phyloP scores from a whole-genome alignment of 2,113 vertebrate genomes.

The Rhipidura dahli region DNA sequence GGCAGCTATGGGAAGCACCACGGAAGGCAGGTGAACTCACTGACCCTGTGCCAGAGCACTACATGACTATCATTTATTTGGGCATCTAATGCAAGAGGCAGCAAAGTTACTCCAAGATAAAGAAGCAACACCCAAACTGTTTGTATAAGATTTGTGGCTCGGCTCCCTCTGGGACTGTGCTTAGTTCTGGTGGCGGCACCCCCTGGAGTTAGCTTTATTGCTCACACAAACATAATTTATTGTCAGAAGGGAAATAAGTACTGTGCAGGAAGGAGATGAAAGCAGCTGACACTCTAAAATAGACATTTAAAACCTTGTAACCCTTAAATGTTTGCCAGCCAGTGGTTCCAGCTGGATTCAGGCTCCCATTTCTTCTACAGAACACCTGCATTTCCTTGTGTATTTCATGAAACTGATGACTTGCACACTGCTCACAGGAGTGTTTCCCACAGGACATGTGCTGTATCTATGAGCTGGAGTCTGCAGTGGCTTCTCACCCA shows the following conservation, averaged over 20 bases:
- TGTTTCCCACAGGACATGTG: background rate
- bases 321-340: background rate
- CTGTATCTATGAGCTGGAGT: background rate
- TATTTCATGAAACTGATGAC: background rate
- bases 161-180: background rate
- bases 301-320: background rate
- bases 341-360: background rate
- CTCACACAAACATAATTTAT: background rate
- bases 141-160: background rate
- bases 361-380: background rate
- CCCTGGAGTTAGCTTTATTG: slow-evolving; percentile 22
- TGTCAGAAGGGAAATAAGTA: background rate
- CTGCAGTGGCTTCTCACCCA: background rate
- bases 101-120: background rate
- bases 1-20: background rate
- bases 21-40: background rate
- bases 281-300: background rate
- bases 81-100: background rate
- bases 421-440: background rate
- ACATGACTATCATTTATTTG: background rate
- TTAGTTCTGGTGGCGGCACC: background rate
- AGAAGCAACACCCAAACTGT: background rate
- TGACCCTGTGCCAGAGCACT: background rate
- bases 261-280: slow-evolving; percentile 16
- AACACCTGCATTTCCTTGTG: background rate